Evolutionary conservation across 2,888 invertebrate species (phyloP).

Genomic region (Dendrolimus houi): DNA sequence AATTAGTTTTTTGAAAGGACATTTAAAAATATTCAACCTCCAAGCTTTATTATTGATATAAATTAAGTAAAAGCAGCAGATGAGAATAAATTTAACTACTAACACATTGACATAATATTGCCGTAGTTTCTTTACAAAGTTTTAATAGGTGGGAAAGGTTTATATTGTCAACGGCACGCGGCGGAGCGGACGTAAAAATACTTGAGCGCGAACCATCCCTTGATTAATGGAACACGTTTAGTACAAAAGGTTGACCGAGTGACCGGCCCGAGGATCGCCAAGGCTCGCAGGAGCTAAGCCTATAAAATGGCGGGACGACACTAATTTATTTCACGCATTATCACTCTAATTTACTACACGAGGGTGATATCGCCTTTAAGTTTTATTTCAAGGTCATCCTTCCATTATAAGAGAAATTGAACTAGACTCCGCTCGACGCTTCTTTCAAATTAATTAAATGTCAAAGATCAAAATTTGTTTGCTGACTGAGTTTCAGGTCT

Average conservation of each 20-base stretch:
- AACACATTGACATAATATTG: too few relatives aligned
- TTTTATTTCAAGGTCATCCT: neutral
- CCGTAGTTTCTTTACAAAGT: neutral
- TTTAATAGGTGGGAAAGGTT: conserved; percentile 34
- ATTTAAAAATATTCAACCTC: too few relatives aligned
- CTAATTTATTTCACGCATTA: conserved; percentile 27
- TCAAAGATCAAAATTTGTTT: too few relatives aligned
- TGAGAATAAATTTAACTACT: too few relatives aligned
- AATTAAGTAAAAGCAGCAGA: too few relatives aligned
- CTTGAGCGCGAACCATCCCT: conserved; percentile 28
- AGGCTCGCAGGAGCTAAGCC: conserved; percentile 8
- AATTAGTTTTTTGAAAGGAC: too few relatives aligned
- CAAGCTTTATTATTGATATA: too few relatives aligned
- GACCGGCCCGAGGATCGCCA: conserved; percentile 19
- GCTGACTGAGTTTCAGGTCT: too few relatives aligned
- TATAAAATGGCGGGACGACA: conserved; percentile 15
- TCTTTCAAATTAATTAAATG: too few relatives aligned
- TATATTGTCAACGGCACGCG: conserved; percentile 24
- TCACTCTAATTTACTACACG: conserved; percentile 19
- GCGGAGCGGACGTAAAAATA: conserved; percentile 24
- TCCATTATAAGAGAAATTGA: too few relatives aligned
- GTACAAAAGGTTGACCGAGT: conserved; percentile 33
- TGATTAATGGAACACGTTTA: conserved; percentile 33
- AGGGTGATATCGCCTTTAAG: conserved; percentile 5
- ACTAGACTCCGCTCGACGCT: too few relatives aligned